Conservation (phyloP, 2,797 vertebrate species). For the Neosalanx taihuensis region DNA sequence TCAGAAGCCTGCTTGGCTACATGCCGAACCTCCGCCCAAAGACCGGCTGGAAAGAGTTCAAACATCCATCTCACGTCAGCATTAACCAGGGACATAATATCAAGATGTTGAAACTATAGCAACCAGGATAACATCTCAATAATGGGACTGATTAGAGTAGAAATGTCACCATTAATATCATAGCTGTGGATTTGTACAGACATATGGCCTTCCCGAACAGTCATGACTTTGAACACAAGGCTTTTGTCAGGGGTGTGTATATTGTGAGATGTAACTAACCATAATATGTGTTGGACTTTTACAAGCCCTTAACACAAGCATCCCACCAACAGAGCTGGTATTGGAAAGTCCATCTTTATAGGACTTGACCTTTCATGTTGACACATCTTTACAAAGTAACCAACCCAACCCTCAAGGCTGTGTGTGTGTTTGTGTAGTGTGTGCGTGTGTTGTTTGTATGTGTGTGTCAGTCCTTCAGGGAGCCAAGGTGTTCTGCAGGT, state of each 20-base stretch:
- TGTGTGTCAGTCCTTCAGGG: constrained; percentile 8
- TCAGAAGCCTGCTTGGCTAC: constrained; percentile 36
- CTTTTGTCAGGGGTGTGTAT: background rate
- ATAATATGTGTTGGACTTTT: constrained; percentile 9
- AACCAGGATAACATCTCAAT: background rate
- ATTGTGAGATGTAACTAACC: background rate
- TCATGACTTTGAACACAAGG: background rate
- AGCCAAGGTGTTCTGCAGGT: constrained; percentile 12
- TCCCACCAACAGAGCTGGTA: constrained; percentile 1
- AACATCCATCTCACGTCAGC: constrained; percentile 31
- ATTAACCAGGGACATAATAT: constrained; percentile 15
- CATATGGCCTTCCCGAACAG: background rate
- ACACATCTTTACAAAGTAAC: constrained; percentile 3
- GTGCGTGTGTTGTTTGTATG: background rate
- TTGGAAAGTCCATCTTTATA: constrained; percentile 14
- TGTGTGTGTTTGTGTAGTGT: background rate
- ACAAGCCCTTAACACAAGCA: constrained; percentile 8
- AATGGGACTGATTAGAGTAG: background rate
- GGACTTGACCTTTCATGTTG: constrained; percentile 10
- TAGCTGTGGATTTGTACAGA: background rate
- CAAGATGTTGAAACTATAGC: constrained; percentile 3
- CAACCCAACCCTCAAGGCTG: background rate
- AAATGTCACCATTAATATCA: background rate
- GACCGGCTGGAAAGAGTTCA: constrained; percentile 34
- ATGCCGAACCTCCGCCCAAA: constrained; percentile 21